Conservation (phyloP, 2,888 invertebrate genomes). For the Drosophila nigricruria region DNA sequence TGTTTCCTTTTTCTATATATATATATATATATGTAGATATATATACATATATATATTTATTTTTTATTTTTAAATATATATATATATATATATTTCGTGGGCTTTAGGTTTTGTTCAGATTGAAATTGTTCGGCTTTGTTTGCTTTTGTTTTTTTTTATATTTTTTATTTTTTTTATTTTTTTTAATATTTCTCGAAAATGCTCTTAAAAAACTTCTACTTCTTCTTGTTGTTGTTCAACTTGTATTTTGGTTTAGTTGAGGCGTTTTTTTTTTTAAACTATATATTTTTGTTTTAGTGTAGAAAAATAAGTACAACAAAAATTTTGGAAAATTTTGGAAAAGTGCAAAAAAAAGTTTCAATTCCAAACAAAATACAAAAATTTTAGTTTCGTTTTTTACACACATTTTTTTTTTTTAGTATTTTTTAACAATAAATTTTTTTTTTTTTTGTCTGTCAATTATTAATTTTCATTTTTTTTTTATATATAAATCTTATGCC, state of each 20-base stretch:
- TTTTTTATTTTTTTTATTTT: conserved; percentile 16
- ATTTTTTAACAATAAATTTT: conserved; percentile 56
- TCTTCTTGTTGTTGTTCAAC: conserved; percentile 32
- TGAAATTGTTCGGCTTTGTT: conserved; percentile 74
- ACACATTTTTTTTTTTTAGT: conserved; percentile 21
- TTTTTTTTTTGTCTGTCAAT: conserved; percentile 13
- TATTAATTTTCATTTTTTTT: background rate
- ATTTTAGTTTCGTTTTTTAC: conserved; percentile 19
- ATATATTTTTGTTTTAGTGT: conserved; percentile 17
- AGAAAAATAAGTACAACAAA: conserved; percentile 51
- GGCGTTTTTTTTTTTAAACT: conserved; percentile 17
- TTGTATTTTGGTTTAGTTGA: conserved; percentile 15
- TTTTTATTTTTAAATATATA: conserved; percentile 64
- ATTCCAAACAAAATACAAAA: conserved; percentile 41
- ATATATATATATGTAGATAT: conserved; percentile 54
- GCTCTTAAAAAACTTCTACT: conserved; percentile 64
- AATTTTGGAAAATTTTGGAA: conserved; percentile 21
- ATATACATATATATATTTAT: conserved; percentile 52
- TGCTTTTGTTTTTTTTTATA: conserved; percentile 13
- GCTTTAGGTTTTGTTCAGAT: conserved; percentile 76
- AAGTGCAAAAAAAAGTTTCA: conserved; percentile 26
- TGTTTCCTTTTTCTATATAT: conserved; percentile 38
- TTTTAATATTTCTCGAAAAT: conserved; percentile 75
- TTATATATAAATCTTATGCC: conserved; percentile 38
- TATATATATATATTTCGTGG: conserved; percentile 64